A percentile compares a stretch with the other conserved stretches of the same genome.
Conservation (phyloP, 1,140 invertebrate species). For the Papilio aristodemus region DNA sequence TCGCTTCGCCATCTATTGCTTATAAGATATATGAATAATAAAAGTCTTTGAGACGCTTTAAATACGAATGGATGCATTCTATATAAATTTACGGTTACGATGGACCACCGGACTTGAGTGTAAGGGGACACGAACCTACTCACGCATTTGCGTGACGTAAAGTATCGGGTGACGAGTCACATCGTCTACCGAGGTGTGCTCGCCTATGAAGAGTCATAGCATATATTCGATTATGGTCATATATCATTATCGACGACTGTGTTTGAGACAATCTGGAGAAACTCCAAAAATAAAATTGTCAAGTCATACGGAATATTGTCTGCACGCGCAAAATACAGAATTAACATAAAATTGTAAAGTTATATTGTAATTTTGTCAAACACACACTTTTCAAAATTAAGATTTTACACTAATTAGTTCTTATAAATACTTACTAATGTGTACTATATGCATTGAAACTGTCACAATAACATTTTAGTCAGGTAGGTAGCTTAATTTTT, state of each 20-base stretch:
- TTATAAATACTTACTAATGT: too few species aligned
- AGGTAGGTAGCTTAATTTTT: background rate
- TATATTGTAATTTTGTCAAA: too few species aligned
- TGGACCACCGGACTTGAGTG: background rate
- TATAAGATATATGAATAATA: constrained; percentile 10
- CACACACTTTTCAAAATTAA: too few species aligned
- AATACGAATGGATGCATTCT: constrained; percentile 7
- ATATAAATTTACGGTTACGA: constrained; percentile 5
- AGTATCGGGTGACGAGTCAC: background rate
- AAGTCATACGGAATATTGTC: too few species aligned
- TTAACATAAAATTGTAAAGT: too few species aligned
- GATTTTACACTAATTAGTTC: too few species aligned
- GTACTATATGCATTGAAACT: background rate
- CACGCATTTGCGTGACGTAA: background rate
- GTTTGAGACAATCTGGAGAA: too few species aligned
- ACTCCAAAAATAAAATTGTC: too few species aligned
- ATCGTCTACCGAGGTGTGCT: background rate
- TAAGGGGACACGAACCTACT: background rate
- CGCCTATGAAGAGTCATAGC: background rate
- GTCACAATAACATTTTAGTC: background rate
- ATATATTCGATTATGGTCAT: too few species aligned
- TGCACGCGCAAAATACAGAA: too few species aligned
- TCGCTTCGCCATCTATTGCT: background rate
- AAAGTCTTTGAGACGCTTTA: too few species aligned
- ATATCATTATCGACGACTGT: too few species aligned